These are phyloP conservation scores for Ia io DNA, from an alignment of 2,113 vertebrate genomes.

Conservation along the genomic window DNA sequence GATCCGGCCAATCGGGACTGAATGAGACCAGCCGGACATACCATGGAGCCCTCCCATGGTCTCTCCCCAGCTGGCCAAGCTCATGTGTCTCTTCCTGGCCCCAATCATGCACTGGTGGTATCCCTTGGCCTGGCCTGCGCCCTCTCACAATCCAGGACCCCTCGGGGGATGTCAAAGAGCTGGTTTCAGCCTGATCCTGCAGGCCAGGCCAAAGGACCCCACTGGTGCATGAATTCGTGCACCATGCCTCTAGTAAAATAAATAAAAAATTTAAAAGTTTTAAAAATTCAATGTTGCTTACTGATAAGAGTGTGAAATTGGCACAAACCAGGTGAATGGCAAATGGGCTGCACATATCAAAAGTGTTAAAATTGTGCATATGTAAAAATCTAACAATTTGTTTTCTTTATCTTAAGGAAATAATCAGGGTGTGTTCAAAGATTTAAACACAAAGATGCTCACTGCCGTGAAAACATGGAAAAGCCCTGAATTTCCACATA, in stretches of 20 bases:
- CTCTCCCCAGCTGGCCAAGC: no score
- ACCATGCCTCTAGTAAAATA: not conserved
- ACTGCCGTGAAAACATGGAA: not conserved
- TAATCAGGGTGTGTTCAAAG: not conserved
- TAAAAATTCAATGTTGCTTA: not conserved
- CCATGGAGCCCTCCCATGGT: no score
- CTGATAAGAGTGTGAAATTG: not conserved
- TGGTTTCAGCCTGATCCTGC: no score
- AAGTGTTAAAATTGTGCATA: not conserved
- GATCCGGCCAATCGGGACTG: no score
- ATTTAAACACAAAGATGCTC: not conserved
- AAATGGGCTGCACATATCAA: not conserved
- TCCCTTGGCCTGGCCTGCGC: no score
- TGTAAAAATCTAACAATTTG: not conserved
- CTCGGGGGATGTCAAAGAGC: no score
- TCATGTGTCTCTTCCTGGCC: no score
- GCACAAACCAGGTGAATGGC: not conserved
- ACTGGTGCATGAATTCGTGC: no score
- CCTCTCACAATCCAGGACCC: no score
- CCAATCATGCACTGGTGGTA: no score
- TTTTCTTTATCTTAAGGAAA: not conserved
- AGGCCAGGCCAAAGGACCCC: no score
- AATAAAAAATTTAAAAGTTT: not conserved
- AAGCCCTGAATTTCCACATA: slow-evolving; percentile 38
- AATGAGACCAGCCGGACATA: no score